Base-by-base conservation (phyloP, 2,797 vertebrate genomes). In the Lacerta bilineata region DNA sequence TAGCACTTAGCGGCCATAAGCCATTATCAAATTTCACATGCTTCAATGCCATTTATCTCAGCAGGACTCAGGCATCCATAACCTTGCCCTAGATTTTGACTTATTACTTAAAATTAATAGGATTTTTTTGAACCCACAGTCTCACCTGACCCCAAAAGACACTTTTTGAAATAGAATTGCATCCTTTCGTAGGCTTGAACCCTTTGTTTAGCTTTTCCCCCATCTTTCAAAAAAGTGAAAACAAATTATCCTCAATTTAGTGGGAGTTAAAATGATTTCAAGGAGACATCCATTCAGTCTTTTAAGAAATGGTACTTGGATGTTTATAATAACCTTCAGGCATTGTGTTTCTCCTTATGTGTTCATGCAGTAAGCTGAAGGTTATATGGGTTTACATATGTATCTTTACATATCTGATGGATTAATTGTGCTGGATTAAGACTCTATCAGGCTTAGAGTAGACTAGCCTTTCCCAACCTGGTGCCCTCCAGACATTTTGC, bases 201-300 rank as follows among this genome's bases (percentile, higher is more conserved):
- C 50, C 86, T 90, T 11, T 81, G 7, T 64, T 82, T 43, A 18
- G 3, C 81, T 36, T 36, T 39, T 39, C 8, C 4, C 50, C 46
- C 43, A 3, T 64, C 93, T 90, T 90, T 89, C 71, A 87, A 27
- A 29, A 33, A 2, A 15, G n/a, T 88, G 18, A 41, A 81, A 81
- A 83, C 41, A 83, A 71, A 83, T 71, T 61, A 80, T 59, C 61
- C 18, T 80, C 15, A 29, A 18, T 68, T 20, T 69, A 17, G 27
- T 69, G 41, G 8, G 25, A 41, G 33, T 27, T 20, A 82, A 81
- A 81, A 55, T 59, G 27, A 29, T 82, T 43, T 41, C 5, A 68
- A 82, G 64, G 27, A 20, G 39, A 68, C 17, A 68, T 69, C 41
- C 13, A 20, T 69, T n/a, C 59, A 64, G 8, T 83, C 25, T 71